Base-by-base conservation (phyloP, 2,113 vertebrate species). In the Neopipo cinnamomea region DNA sequence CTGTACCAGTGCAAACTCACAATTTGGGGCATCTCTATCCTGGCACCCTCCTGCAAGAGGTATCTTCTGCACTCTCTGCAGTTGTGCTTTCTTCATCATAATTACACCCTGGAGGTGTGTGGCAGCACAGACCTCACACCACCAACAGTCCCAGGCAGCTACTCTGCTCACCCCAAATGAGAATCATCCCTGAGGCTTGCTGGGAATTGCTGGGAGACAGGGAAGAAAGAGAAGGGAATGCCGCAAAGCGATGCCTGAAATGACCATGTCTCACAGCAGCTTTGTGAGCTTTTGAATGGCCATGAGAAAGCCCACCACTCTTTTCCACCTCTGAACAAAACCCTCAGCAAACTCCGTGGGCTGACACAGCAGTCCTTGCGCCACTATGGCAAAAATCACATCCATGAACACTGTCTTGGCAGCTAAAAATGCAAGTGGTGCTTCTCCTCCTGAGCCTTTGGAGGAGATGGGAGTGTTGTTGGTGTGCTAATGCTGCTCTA, bases 381-480 rank as follows among this genome's bases (percentile, higher is more conserved):
- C 28, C 0, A 11, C 53, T 31, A 21, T 0, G 4, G n/a, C 47
- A 86, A 94, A 91, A 76, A 66, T 18, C 15, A 55, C 33, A 14
- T 22, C 23, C 23, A 37, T 3, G 1, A 49, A 37, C 0, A 0
- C 30, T 49, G n/a, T n/a, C 50, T 73, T 52, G 42, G 58, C 47
- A 81, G 52, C 22, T 71, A 11, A 50, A 75, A 35, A 37, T 31
- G 22, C 1, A 3, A 62, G 46, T 1, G 6, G 8, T 53, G 37
- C 58, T 94, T 88, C 22, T 7, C 22, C 13, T 82, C 12, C 39
- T 0, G 4, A 66, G 37, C n/a, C 23, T 61, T 46, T 1, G 0
- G n/a, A 91, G 49, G 46, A 0, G 0, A 52, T 24, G 37, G 75
- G 20, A 79, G 10, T 1, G 0, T 11, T 42, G 55, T 0, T 42